A percentile compares a stretch with the other conserved stretches of the same genome.
phyloP scores from a whole-genome alignment of 2,797 vertebrate genomes.

The Sphenodon punctatus region DNA sequence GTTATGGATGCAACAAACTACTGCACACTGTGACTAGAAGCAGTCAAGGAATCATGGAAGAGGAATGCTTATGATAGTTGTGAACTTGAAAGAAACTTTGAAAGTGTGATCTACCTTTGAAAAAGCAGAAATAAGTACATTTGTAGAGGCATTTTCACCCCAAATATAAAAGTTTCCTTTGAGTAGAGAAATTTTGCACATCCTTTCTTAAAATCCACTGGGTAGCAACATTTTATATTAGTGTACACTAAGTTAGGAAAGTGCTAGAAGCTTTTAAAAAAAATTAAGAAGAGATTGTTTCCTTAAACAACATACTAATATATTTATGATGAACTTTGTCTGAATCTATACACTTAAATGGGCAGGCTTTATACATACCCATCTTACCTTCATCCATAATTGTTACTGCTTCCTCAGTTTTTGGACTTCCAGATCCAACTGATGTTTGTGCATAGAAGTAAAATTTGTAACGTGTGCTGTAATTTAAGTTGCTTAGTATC shows the following conservation, averaged over 20 bases:
- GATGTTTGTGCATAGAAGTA: slow-evolving; percentile 91
- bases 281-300: neutral
- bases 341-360: neutral
- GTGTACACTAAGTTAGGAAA: neutral
- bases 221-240: neutral
- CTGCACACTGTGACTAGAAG: neutral
- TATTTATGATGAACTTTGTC: neutral
- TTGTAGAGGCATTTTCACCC: neutral
- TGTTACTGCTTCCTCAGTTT: slow-evolving; percentile 89
- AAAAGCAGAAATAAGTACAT: neutral
- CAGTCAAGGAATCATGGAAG: neutral
- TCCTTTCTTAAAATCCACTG: neutral
- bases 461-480: slow-evolving; percentile 97
- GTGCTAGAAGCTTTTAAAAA: neutral
- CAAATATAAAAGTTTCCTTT: neutral
- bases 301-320: neutral
- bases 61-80: neutral
- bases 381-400: slow-evolving; percentile 94
- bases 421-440: slow-evolving; percentile 85
- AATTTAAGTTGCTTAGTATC: slow-evolving; percentile 91
- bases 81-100: neutral
- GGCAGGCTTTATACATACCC: slow-evolving; percentile 71
- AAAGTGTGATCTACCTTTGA: neutral
- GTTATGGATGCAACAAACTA: neutral
- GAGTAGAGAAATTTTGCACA: neutral